phyloP scores from a whole-genome alignment of 2,113 vertebrate genomes.

The Cyrtonyx montezumae region DNA sequence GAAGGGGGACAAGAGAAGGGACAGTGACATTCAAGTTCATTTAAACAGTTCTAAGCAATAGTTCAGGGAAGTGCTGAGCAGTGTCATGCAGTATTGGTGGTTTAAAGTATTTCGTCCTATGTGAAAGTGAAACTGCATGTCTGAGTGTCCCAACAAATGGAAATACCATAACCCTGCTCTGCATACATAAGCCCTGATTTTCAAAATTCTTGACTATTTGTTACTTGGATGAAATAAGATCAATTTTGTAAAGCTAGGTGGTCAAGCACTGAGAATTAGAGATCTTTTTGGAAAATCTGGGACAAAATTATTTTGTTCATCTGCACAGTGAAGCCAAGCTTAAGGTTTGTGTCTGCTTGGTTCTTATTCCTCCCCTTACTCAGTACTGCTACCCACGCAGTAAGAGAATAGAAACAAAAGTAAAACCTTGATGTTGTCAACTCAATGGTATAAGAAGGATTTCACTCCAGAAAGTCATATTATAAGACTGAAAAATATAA shows the following conservation, averaged over 20 bases:
- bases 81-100: background rate
- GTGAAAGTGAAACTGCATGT: background rate
- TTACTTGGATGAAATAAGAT: background rate
- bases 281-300: background rate
- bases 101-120: background rate
- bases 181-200: background rate
- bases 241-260: background rate
- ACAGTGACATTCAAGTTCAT: background rate
- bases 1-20: background rate
- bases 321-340: background rate
- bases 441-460: background rate
- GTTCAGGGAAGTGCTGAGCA: background rate
- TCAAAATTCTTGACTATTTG: background rate
- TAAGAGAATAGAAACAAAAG: background rate
- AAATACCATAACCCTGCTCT: background rate
- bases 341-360: background rate
- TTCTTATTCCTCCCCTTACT: background rate
- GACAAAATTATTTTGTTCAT: background rate
- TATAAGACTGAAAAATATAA: background rate
- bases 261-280: background rate
- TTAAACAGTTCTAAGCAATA: background rate
- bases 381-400: background rate
- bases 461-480: background rate
- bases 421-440: background rate
- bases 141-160: too few species aligned